A percentile compares a stretch with the other conserved stretches of the same genome.
These are phyloP conservation scores for Iguana delicatissima DNA, from an alignment of 2,797 vertebrate species.

Conservation along the genomic window DNA sequence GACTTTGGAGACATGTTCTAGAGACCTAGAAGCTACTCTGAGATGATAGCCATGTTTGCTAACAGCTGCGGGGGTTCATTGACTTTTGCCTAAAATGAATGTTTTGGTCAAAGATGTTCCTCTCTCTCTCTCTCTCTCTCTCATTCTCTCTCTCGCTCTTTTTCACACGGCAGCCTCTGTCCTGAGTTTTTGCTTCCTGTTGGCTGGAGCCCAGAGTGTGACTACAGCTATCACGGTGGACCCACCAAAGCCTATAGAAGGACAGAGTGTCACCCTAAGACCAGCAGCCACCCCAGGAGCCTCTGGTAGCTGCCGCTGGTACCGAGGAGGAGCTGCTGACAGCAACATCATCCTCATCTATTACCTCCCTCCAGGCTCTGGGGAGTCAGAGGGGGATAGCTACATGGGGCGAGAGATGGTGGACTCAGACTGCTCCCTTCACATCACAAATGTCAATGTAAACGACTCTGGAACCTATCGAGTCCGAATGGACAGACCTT, in stretches of 20 bases:
- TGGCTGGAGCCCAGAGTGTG: background rate
- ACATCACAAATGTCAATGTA: fast-evolving
- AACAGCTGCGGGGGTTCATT: too few relatives aligned
- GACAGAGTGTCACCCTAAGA: background rate
- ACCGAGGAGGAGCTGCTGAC: background rate
- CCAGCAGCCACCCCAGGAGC: fast-evolving
- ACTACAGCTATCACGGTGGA: background rate
- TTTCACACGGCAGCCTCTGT: background rate
- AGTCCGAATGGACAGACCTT: fast-evolving
- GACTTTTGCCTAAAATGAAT: background rate
- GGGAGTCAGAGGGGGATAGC: too few relatives aligned
- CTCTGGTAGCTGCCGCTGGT: background rate
- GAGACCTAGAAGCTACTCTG: too few relatives aligned
- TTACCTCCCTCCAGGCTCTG: fast-evolving
- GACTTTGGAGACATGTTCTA: too few relatives aligned
- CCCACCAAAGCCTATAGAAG: background rate
- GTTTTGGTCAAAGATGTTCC: background rate
- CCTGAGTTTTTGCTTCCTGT: background rate
- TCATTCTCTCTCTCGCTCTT: too few relatives aligned
- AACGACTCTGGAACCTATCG: background rate
- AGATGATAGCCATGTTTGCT: too few relatives aligned
- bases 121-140: background rate
- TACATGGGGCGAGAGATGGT: background rate
- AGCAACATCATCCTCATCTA: background rate
- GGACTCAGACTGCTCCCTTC: background rate